Conservation (phyloP, 2,797 vertebrate species). For the Enteromius unitaeniatus region DNA sequence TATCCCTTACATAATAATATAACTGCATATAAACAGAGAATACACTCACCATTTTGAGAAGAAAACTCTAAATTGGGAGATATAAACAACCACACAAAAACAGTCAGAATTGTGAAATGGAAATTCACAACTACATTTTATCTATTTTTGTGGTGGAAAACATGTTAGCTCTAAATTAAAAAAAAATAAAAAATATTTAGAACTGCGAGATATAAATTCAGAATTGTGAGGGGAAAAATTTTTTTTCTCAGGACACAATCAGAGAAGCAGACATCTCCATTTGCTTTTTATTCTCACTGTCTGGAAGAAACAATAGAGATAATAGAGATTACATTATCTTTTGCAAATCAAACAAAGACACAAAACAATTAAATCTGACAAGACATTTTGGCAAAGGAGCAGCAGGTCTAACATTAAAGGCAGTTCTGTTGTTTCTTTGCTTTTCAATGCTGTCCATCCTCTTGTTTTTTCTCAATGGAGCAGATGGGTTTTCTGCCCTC, state of each 20-base stretch:
- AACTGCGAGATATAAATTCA: background rate
- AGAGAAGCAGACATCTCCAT: background rate
- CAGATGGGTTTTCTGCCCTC: conserved; percentile 69
- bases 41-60: background rate
- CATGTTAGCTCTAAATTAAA: background rate
- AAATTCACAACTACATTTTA: background rate
- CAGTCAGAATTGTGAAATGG: background rate
- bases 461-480: conserved; percentile 65
- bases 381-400: conserved; percentile 1
- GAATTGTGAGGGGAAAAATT: background rate
- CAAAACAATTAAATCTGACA: background rate
- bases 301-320: background rate
- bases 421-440: conserved; percentile 36
- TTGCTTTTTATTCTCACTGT: background rate
- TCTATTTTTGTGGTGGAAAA: background rate
- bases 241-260: background rate
- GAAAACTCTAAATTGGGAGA: background rate
- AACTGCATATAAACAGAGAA: background rate
- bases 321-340: conserved; percentile 1
- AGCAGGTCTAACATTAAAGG: conserved; percentile 25
- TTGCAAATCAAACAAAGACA: background rate
- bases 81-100: background rate
- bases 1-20: background rate
- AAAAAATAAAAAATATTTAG: background rate
- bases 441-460: conserved; percentile 36